These are phyloP conservation scores for Loris lydekkerianus DNA, from an alignment of 2,797 vertebrate genomes.

Conservation along the genomic window DNA sequence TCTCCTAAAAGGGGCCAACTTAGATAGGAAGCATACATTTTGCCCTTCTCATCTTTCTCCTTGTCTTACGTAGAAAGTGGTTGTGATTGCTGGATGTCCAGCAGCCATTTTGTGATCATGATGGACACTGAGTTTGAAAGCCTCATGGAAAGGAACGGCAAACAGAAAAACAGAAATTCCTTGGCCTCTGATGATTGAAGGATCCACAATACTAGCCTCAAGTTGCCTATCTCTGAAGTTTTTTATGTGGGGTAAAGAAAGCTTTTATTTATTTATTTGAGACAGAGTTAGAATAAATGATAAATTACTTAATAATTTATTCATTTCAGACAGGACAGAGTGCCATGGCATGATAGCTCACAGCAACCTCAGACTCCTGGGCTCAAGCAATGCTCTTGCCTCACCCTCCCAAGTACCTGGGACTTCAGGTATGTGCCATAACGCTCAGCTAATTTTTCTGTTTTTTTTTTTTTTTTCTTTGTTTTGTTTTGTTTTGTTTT, in stretches of 20 bases:
- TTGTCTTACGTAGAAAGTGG: neutral
- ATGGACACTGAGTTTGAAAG: neutral
- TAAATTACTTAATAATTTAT: too few relatives aligned
- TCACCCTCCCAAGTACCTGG: too few relatives aligned
- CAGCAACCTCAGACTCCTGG: too few relatives aligned
- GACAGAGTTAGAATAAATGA: too few relatives aligned
- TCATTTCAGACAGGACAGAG: too few relatives aligned
- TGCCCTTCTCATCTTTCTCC: neutral
- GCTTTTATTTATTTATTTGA: neutral
- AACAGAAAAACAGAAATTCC: constrained; percentile 23
- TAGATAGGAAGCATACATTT: neutral
- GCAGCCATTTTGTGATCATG: neutral
- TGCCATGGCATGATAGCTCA: too few relatives aligned
- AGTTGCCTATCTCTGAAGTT: neutral
- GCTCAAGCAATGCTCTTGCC: too few relatives aligned
- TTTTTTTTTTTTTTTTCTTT: too few relatives aligned
- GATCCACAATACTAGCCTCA: constrained; percentile 11
- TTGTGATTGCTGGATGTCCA: constrained; percentile 8
- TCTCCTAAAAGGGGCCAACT: neutral
- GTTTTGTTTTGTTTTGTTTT: too few relatives aligned
- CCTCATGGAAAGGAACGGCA: neutral
- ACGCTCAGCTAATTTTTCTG: too few relatives aligned
- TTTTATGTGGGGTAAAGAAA: neutral
- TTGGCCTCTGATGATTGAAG: neutral
- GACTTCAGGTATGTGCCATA: too few relatives aligned